phyloP scores from a whole-genome alignment of 2,113 vertebrate species.

The Kryptolebias marmoratus region DNA sequence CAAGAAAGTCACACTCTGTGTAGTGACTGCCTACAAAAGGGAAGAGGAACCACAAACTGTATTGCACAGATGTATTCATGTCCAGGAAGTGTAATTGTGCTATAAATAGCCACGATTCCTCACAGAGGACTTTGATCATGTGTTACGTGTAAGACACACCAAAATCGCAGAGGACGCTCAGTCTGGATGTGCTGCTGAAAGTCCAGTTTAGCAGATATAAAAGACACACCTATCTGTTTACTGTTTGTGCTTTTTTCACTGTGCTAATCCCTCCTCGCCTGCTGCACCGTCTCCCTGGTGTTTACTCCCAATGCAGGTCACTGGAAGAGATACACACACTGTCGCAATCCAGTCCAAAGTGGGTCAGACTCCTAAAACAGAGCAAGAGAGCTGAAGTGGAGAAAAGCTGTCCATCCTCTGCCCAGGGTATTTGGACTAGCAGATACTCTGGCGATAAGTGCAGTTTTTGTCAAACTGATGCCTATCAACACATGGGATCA shows the following conservation, averaged over 20 bases:
- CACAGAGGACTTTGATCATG: slow-evolving; percentile 50
- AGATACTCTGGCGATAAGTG: slow-evolving; percentile 28
- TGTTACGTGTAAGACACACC: slow-evolving; percentile 27
- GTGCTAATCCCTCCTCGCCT: neutral
- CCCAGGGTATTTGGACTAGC: slow-evolving; percentile 19
- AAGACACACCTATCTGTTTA: neutral
- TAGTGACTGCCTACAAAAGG: slow-evolving; percentile 26
- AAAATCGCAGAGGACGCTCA: slow-evolving; percentile 13
- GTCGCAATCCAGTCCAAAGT: slow-evolving; percentile 50
- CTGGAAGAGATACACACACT: slow-evolving; percentile 28
- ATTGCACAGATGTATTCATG: slow-evolving; percentile 59
- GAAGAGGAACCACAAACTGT: slow-evolving; percentile 66
- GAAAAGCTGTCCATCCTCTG: slow-evolving; percentile 18
- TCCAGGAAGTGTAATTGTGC: slow-evolving; percentile 47
- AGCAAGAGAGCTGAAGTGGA: slow-evolving; percentile 29
- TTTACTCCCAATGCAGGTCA: slow-evolving; percentile 41
- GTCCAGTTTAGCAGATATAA: neutral
- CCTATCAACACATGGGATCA: slow-evolving; percentile 31
- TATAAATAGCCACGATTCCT: slow-evolving; percentile 58
- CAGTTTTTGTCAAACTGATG: slow-evolving; percentile 23
- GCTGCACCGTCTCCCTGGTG: slow-evolving; percentile 5
- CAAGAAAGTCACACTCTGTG: slow-evolving; percentile 5
- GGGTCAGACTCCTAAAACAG: slow-evolving; percentile 59
- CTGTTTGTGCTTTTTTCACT: slow-evolving; percentile 5
- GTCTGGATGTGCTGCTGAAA: neutral